Base-by-base conservation (phyloP, 2,888 invertebrate species). In the Trissoscelio sp. region DNA sequence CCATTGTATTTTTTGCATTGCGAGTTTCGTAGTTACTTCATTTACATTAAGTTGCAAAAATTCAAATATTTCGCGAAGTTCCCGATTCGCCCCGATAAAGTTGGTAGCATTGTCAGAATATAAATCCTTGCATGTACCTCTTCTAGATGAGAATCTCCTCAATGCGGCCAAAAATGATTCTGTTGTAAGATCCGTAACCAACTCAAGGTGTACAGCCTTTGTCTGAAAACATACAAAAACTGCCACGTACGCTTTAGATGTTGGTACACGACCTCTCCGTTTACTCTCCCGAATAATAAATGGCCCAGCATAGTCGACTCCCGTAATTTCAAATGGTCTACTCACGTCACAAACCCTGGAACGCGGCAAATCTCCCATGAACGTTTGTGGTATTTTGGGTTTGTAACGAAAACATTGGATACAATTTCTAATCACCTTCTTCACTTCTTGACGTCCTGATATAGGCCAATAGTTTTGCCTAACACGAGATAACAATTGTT, bases 211-310 rank as follows among this genome's bases (percentile, higher is more conserved):
- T 4, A 51, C 51, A 2, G 51, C 51, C 31, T 83, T 58, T 0
- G 57, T 57, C 4, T 5, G 4, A n/a, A 44, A 34, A 66, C 88
- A 89, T 3, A 87, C 79, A 57, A 89, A 89, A 0, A 79, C 42
- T 1, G 64, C 74, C 0, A 69, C 55, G n/a, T 80, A 80, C 24
- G 58, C 55, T 34, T 80, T 74, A 1, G 55, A 60, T 2, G 58
- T 62, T 3, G 67, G 39, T 5, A 58, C 28, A 3, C 75, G 28
- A 5, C 67, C 73, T 48, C 84, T 62, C 18, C 79, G 53, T 34
- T 46, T 51, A 14, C 57, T 70, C 18, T 79, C 64, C 1, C 77
- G 62, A n/a, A 86, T 22, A 11, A 46, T 20, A 44, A 85, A 66
- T 0, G 85, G 86, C 3, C 85, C 86, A 1, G 81, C 83, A 44